Evolutionary conservation across 2,888 invertebrate genomes (phyloP).

Genomic region (Leptopilina syphax): DNA sequence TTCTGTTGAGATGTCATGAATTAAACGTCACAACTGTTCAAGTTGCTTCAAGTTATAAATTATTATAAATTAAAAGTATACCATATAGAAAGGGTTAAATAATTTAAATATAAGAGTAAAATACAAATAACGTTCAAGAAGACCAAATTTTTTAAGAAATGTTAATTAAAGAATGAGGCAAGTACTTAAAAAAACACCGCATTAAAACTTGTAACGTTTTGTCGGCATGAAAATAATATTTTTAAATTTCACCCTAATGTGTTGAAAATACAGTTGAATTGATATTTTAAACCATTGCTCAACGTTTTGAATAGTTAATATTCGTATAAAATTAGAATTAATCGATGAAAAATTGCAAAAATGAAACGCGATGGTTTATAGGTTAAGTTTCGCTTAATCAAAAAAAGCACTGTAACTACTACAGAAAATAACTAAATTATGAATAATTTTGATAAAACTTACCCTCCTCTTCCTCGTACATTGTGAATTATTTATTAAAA

Average conservation of each 20-base stretch:
- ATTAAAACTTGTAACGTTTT: too few species aligned
- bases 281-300: too few species aligned
- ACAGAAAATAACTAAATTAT: background rate
- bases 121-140: background rate
- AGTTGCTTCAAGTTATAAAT: background rate
- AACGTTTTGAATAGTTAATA: too few species aligned
- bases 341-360: background rate
- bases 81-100: background rate
- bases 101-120: background rate
- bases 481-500: slow-evolving; percentile 3
- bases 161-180: background rate
- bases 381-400: slow-evolving; percentile 6
- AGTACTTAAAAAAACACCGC: background rate
- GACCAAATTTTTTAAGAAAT: background rate
- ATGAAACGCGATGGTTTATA: background rate
- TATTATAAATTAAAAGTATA: background rate
- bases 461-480: slow-evolving; percentile 25
- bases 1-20: too few species aligned
- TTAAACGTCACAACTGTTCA: background rate
- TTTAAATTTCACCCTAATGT: too few species aligned
- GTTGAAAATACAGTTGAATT: too few species aligned
- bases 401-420: background rate
- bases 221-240: too few species aligned
- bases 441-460: background rate
- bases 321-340: too few species aligned